A percentile compares a stretch with the other conserved stretches of the same genome.
Conservation (phyloP, 2,113 vertebrate species). For the Xiphophorus couchianus region DNA sequence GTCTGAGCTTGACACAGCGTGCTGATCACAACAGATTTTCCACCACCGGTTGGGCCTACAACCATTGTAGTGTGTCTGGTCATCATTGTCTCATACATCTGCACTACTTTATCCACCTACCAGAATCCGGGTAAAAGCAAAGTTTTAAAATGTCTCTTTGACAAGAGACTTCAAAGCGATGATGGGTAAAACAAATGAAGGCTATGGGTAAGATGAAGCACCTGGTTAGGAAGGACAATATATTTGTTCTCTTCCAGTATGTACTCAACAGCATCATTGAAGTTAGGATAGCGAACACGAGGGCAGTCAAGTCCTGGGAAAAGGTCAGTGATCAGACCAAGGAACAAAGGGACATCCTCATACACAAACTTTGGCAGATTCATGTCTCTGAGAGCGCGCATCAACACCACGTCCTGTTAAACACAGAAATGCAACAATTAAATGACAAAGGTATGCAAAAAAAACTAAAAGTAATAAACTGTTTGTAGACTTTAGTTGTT, state of each 20-base stretch:
- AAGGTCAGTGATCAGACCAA: constrained; percentile 92
- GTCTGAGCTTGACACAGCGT: constrained; percentile 93
- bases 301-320: constrained; percentile 95
- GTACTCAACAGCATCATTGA: constrained; percentile 90
- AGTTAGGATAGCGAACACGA: constrained; percentile 89
- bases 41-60: constrained; percentile 95
- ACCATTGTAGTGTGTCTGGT: constrained; percentile 97
- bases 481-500: neutral
- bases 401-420: constrained; percentile 91
- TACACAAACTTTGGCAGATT: constrained; percentile 98
- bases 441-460: neutral
- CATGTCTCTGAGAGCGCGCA: constrained; percentile 96
- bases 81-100: constrained; percentile 98
- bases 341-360: constrained; percentile 95
- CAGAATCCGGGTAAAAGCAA: constrained; percentile 12
- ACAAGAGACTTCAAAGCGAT: neutral
- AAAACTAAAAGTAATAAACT: neutral
- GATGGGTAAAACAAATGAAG: neutral
- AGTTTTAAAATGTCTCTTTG: neutral
- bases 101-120: constrained; percentile 97
- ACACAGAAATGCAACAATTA: neutral
- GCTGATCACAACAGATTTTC: constrained; percentile 95
- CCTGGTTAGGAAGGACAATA: constrained; percentile 86
- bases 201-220: constrained; percentile 43
- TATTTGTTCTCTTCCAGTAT: constrained; percentile 85